Evolutionary conservation across 2,797 vertebrate species (phyloP).

Genomic region (Poeciliopsis infans): DNA sequence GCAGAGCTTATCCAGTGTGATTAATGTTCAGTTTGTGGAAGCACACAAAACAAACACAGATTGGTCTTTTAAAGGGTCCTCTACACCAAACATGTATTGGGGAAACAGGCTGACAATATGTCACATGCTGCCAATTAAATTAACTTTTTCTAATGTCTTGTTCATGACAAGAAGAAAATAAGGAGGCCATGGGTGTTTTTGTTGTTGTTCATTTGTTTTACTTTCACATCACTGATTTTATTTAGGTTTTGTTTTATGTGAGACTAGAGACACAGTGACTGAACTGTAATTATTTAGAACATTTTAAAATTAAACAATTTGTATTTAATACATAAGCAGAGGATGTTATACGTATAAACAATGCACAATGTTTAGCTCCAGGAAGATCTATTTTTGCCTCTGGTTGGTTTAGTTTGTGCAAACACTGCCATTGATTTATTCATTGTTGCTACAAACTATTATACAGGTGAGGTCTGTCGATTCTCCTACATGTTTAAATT

Average conservation of each 20-base stretch:
- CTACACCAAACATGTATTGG: slow-evolving; percentile 40
- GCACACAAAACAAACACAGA: slow-evolving; percentile 65
- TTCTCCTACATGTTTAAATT: slow-evolving; percentile 54
- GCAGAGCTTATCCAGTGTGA: slow-evolving; percentile 72
- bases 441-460: slow-evolving; percentile 51
- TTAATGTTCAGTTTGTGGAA: slow-evolving; percentile 73
- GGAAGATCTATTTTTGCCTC: slow-evolving; percentile 35
- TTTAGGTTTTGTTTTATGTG: slow-evolving; percentile 15
- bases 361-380: slow-evolving; percentile 36
- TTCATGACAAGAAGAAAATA: slow-evolving; percentile 37
- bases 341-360: slow-evolving; percentile 42
- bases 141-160: slow-evolving; percentile 44
- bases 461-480: slow-evolving; percentile 51
- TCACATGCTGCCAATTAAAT: slow-evolving; percentile 33
- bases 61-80: slow-evolving; percentile 62
- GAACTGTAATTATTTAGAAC: slow-evolving; percentile 22
- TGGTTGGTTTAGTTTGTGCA: slow-evolving; percentile 39
- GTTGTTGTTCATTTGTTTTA: slow-evolving; percentile 25
- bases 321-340: slow-evolving; percentile 16
- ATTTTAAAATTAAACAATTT: slow-evolving; percentile 5
- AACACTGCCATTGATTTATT: slow-evolving; percentile 56
- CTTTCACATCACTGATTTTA: slow-evolving; percentile 17
- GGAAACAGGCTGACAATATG: slow-evolving; percentile 63
- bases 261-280: slow-evolving; percentile 26
- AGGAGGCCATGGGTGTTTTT: slow-evolving; percentile 6